Conservation (phyloP, 2,888 invertebrate genomes). For the Melikaiella ostensackeni region DNA sequence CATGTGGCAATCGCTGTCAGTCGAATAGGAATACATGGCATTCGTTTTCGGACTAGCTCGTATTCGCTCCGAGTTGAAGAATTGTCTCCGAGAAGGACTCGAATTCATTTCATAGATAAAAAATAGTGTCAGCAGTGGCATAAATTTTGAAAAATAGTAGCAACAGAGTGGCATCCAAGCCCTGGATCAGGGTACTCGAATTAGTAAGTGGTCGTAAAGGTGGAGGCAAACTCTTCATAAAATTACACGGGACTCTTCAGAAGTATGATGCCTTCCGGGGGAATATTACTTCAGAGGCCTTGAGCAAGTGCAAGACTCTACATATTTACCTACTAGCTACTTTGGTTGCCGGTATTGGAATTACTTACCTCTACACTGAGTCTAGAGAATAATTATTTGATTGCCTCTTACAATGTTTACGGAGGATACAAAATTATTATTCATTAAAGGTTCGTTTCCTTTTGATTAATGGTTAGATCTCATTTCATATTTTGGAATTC, state of each 20-base stretch:
- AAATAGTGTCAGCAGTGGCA: too few relatives aligned
- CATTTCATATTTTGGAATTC: background rate
- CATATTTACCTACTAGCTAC: background rate
- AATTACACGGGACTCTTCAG: constrained; percentile 17
- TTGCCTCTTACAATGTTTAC: constrained; percentile 21
- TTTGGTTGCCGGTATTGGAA: background rate
- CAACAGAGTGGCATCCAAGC: too few relatives aligned
- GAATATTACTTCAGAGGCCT: background rate
- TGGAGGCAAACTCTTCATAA: constrained; percentile 21
- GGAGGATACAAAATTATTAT: constrained; percentile 14
- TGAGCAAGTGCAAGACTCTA: constrained; percentile 4
- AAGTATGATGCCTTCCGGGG: too few relatives aligned
- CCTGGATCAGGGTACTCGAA: constrained; percentile 1
- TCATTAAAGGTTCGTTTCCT: background rate
- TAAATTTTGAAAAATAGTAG: too few relatives aligned
- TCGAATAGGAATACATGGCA: too few relatives aligned
- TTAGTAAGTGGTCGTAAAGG: constrained; percentile 20
- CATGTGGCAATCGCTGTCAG: too few relatives aligned
- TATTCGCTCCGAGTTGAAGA: too few relatives aligned
- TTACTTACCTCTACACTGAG: background rate
- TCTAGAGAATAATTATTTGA: constrained; percentile 3
- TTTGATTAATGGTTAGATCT: background rate
- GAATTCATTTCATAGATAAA: too few relatives aligned
- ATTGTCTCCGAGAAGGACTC: too few relatives aligned
- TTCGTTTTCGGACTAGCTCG: too few relatives aligned